Conservation (phyloP, 2,113 vertebrate genomes). For the Lasiurus cinereus region DNA sequence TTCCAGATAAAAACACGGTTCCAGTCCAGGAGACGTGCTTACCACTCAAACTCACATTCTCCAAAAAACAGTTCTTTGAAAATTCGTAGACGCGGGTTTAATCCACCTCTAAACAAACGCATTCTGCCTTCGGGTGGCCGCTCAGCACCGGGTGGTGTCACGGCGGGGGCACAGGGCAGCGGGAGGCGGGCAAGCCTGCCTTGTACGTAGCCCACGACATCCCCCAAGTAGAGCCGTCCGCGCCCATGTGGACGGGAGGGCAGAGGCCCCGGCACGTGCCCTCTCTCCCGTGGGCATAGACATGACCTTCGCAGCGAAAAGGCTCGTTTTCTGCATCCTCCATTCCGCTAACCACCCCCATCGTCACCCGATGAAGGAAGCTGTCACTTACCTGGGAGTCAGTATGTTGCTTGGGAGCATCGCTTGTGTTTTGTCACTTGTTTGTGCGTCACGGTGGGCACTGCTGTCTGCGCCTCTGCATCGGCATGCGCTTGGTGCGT, state of each 20-base stretch:
- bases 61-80: not conserved
- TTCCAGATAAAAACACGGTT: slow-evolving; percentile 30
- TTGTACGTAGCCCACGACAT: slow-evolving; percentile 82
- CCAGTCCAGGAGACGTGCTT: not conserved
- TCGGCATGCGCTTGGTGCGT: slow-evolving; percentile 88
- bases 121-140: slow-evolving; percentile 88
- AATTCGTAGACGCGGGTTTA: not conserved
- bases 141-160: slow-evolving; percentile 83
- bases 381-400: slow-evolving; percentile 91
- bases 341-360: slow-evolving; percentile 82
- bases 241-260: not conserved
- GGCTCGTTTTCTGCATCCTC: not conserved
- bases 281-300: slow-evolving; percentile 73
- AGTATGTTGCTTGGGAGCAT: slow-evolving; percentile 86
- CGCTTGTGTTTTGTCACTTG: slow-evolving; percentile 89
- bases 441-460: slow-evolving; percentile 86
- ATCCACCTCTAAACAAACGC: not conserved
- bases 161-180: slow-evolving; percentile 79
- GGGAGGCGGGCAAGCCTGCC: slow-evolving; percentile 87
- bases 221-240: slow-evolving; percentile 55
- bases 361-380: slow-evolving; percentile 84
- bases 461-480: slow-evolving; percentile 86
- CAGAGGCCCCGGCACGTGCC: slow-evolving; percentile 41
- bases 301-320: slow-evolving; percentile 49
- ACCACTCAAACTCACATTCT: not conserved